These are phyloP conservation scores for Campylorhamphus procurvoides DNA, from an alignment of 2,113 vertebrate genomes.

Conservation along the genomic window DNA sequence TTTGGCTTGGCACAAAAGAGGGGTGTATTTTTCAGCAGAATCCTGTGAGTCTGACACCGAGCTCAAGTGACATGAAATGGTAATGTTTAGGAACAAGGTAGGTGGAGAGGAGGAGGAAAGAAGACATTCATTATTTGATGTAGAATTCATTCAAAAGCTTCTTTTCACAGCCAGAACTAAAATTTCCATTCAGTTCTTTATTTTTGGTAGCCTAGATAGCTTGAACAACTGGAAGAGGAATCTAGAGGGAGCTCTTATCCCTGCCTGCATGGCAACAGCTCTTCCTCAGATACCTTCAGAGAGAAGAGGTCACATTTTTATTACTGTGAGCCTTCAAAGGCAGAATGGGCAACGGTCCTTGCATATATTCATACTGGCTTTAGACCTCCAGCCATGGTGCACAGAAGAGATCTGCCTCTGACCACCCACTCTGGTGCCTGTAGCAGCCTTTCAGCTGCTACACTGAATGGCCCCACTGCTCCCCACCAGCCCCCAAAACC, in stretches of 20 bases:
- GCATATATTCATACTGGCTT: not conserved
- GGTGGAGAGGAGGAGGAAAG: constrained; percentile 55
- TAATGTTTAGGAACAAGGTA: constrained; percentile 64
- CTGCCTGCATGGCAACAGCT: not conserved
- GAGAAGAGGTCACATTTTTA: not conserved
- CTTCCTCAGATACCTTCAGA: not conserved
- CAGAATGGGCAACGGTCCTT: not conserved
- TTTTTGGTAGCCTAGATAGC: constrained; percentile 16
- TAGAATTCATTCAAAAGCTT: constrained; percentile 60
- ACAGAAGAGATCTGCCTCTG: not conserved
- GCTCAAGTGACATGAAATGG: constrained; percentile 55
- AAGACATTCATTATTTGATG: constrained; percentile 46
- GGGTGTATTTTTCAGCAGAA: constrained; percentile 46
- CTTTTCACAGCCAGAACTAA: constrained; percentile 40
- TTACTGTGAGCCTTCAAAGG: not conserved
- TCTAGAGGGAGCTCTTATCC: not conserved
- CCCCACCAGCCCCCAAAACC: not conserved
- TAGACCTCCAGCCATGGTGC: not conserved
- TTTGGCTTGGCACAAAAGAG: constrained; percentile 19
- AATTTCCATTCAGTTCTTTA: constrained; percentile 58
- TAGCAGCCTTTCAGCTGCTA: not conserved
- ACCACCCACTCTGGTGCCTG: not conserved
- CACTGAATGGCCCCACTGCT: not conserved
- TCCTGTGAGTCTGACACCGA: constrained; percentile 56
- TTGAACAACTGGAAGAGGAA: constrained; percentile 4